Conservation (phyloP, 2,113 vertebrate species). For the Carassius carassius region DNA sequence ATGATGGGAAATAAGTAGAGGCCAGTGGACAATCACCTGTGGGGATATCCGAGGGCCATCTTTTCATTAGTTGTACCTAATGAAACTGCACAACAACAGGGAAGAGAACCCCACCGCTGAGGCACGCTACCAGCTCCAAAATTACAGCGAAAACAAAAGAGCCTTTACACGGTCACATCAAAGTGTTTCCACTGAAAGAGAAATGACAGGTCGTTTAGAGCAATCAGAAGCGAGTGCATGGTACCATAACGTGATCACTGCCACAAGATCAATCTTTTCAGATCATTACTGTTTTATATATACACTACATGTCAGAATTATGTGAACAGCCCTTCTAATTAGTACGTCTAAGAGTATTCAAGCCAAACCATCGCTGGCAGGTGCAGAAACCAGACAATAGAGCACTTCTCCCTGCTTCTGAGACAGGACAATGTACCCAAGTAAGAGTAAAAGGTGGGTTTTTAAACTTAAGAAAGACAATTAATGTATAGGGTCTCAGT, state of each 20-base stretch:
- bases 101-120: constrained; percentile 74
- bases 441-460: neutral
- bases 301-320: constrained; percentile 14
- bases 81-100: constrained; percentile 72
- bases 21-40: constrained; percentile 65
- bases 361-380: neutral
- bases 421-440: neutral
- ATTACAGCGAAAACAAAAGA: constrained; percentile 77
- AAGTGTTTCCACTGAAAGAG: constrained; percentile 72
- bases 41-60: constrained; percentile 69
- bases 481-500: neutral
- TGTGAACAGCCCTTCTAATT: constrained; percentile 14
- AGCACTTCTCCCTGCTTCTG: neutral
- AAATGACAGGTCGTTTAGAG: constrained; percentile 37
- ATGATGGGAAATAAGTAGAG: constrained; percentile 70
- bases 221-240: constrained; percentile 28
- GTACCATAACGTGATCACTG: constrained; percentile 14
- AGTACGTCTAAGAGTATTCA: neutral
- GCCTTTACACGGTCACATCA: constrained; percentile 74
- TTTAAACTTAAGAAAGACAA: neutral
- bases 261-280: constrained; percentile 21
- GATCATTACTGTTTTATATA: constrained; percentile 33
- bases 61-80: constrained; percentile 82
- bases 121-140: constrained; percentile 76
- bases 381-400: constrained; percentile 2